Evolutionary conservation across 2,888 invertebrate genomes (phyloP).

Genomic region (Lissocephala sabroskyi): DNA sequence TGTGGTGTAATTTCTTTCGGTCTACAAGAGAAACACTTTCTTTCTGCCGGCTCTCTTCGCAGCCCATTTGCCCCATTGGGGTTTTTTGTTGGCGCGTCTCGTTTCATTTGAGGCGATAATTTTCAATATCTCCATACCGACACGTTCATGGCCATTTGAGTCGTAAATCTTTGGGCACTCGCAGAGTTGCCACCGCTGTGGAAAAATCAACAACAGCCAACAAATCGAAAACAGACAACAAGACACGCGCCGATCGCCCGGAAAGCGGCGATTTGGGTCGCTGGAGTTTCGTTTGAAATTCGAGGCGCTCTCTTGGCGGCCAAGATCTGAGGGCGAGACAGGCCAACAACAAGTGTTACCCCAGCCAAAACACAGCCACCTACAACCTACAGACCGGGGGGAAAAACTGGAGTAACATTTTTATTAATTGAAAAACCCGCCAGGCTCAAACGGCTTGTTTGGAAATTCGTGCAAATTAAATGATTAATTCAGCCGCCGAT

Average conservation of each 20-base stretch:
- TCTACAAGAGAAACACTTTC: conserved; percentile 43
- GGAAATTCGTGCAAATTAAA: conserved; percentile 41
- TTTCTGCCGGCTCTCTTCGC: conserved; percentile 12
- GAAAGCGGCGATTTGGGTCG: neutral
- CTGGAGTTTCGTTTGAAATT: conserved; percentile 28
- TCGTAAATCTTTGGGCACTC: conserved; percentile 46
- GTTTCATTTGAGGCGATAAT: conserved; percentile 33
- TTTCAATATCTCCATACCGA: conserved; percentile 42
- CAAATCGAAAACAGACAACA: neutral
- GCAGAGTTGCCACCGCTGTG: neutral
- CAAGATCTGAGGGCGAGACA: conserved; percentile 24
- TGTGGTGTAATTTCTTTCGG: no score
- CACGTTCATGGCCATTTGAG: conserved; percentile 63
- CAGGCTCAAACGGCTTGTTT: conserved; percentile 27
- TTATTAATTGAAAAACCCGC: conserved; percentile 2
- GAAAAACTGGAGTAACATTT: no score
- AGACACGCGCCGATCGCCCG: conserved; percentile 41
- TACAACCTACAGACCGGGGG: conserved; percentile 42
- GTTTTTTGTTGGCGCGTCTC: conserved; percentile 20
- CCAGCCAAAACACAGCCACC: conserved; percentile 55
- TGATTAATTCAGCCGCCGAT: conserved; percentile 48
- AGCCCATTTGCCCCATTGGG: conserved; percentile 22
- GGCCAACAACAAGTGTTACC: conserved; percentile 44
- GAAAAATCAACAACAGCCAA: neutral
- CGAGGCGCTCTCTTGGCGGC: conserved; percentile 23